Conservation (phyloP, 2,797 vertebrate genomes). For the Rhadinocentrus ornatus region DNA sequence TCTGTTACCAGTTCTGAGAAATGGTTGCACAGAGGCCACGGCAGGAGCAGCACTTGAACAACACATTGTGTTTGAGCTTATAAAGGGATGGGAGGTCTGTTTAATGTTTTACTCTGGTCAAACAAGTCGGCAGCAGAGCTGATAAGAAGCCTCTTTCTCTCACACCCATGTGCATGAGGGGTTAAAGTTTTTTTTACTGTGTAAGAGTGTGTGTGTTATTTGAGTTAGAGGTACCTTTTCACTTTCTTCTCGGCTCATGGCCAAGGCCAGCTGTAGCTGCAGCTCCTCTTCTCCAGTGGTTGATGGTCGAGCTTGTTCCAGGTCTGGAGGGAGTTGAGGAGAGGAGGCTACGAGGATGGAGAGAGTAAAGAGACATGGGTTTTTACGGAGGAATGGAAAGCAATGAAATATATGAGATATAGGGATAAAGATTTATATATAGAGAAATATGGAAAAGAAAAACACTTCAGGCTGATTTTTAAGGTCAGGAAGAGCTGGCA, state of each 20-base stretch:
- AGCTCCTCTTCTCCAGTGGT: constrained; percentile 95
- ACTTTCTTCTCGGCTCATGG: constrained; percentile 96
- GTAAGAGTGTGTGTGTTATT: constrained; percentile 23
- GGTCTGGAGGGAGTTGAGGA: constrained; percentile 86
- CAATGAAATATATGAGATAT: constrained; percentile 9
- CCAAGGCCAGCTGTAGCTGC: constrained; percentile 94
- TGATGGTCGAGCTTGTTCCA: constrained; percentile 93
- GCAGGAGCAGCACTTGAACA: constrained; percentile 16
- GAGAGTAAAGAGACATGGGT: constrained; percentile 53
- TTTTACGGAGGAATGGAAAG: constrained; percentile 28
- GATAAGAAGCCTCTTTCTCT: constrained; percentile 43
- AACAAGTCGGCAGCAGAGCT: constrained; percentile 32
- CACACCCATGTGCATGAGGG: constrained; percentile 28
- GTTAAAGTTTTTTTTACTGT: constrained; percentile 23
- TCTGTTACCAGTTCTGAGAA: constrained; percentile 58
- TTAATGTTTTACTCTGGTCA: constrained; percentile 50
- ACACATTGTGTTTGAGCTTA: constrained; percentile 10
- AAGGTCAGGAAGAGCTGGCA: constrained; percentile 58
- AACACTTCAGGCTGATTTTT: constrained; percentile 51
- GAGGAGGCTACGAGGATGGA: constrained; percentile 74
- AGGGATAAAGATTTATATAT: constrained; percentile 32
- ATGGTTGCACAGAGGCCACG: constrained; percentile 31
- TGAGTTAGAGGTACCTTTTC: constrained; percentile 88
- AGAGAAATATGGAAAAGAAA: constrained; percentile 27
- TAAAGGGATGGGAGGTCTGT: constrained; percentile 7